Evolutionary conservation across 30 jellyfish, hydroid and myxozoan genomes (phyloP).

Genomic region (Mastigias papua): DNA sequence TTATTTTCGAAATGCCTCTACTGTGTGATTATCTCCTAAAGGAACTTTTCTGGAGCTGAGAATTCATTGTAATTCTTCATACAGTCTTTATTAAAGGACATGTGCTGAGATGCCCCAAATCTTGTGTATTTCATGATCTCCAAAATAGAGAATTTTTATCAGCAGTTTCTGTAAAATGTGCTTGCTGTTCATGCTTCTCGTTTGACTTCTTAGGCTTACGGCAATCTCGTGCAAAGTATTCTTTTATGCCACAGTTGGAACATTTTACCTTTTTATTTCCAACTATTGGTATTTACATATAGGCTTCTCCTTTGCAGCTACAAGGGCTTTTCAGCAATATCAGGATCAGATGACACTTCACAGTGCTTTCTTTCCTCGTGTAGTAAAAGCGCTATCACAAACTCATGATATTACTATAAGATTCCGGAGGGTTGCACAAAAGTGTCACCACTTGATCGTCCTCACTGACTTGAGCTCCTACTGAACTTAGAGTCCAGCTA

Average conservation of each 20-base stretch:
- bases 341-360: not conserved
- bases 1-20: constrained; percentile 29
- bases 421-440: constrained; percentile 6
- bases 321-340: not conserved
- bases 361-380: constrained; percentile 9
- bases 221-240: constrained; percentile 17
- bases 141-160: constrained; percentile 20
- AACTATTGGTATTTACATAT: not conserved
- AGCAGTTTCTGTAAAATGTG: not conserved
- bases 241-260: constrained; percentile 15
- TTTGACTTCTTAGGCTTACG: not conserved
- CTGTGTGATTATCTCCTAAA: constrained; percentile 38
- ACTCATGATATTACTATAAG: constrained; percentile 1
- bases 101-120: too few species aligned
- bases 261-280: constrained; percentile 8
- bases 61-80: constrained; percentile 23
- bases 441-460: constrained; percentile 14
- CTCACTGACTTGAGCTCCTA: not conserved
- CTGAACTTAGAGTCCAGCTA: constrained; percentile 18
- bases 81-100: too few species aligned
- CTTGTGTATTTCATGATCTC: constrained; percentile 13
- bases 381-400: constrained; percentile 2
- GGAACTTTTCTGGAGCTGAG: constrained; percentile 39
- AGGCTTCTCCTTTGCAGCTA: not conserved
- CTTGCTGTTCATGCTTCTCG: not conserved